Evolutionary conservation across 2,888 invertebrate genomes (phyloP).

Genomic region (Drosophila pseudotalamancana): DNA sequence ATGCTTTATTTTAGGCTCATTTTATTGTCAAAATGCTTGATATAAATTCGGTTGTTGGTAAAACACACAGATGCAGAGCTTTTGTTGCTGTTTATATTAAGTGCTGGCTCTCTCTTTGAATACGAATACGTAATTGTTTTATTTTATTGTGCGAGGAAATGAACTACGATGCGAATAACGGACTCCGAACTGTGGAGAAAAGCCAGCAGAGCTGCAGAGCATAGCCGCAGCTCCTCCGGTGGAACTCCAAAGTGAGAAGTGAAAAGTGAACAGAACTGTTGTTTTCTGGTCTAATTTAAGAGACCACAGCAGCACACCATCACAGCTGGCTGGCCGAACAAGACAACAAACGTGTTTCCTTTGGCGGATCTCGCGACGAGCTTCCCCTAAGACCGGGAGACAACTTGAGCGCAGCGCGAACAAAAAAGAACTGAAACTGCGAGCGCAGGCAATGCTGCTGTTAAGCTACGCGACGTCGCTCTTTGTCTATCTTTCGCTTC

Average conservation of each 20-base stretch:
- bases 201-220: constrained; percentile 4
- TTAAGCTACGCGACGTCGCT: constrained; percentile 35
- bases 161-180: constrained; percentile 13
- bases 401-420: constrained; percentile 56
- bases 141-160: constrained; percentile 15
- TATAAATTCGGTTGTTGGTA: constrained; percentile 21
- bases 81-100: constrained; percentile 12
- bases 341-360: constrained; percentile 55
- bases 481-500: constrained; percentile 1
- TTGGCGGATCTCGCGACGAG: constrained; percentile 36
- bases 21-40: constrained; percentile 34
- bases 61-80: background rate
- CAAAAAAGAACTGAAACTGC: constrained; percentile 66
- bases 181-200: constrained; percentile 4
- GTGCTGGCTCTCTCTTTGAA: background rate
- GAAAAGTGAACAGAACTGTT: no score
- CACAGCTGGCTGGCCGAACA: constrained; percentile 32
- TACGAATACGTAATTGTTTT: constrained; percentile 52
- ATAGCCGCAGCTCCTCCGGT: constrained; percentile 27
- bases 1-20: constrained; percentile 47
- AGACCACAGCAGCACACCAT: constrained; percentile 28
- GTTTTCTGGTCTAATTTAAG: constrained; percentile 39
- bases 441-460: constrained; percentile 44
- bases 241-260: no score
- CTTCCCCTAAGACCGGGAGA: constrained; percentile 2